Conservation (phyloP, 1,140 invertebrate species). For the Mesaphorura yosii region DNA sequence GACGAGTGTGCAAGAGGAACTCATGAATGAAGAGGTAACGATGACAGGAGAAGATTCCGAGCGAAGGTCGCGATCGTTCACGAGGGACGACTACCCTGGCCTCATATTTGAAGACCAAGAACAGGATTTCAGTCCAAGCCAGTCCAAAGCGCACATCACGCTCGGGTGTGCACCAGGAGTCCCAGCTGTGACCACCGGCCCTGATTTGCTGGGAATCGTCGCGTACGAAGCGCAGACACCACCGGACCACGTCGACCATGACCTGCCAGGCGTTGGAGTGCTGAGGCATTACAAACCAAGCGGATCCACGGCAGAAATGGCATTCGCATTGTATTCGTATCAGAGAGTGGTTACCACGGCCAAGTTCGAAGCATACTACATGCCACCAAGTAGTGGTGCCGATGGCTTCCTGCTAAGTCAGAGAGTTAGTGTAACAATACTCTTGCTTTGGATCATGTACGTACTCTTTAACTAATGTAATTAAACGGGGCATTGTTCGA, state of each 20-base stretch:
- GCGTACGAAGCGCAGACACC: slow-evolving; percentile 2
- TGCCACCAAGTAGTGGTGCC: background rate
- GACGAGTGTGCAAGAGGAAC: slow-evolving; percentile 11
- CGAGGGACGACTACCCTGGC: slow-evolving; percentile 3
- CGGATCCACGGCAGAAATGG: background rate
- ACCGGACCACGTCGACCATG: background rate
- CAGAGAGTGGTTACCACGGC: slow-evolving; percentile 6
- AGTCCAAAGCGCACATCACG: slow-evolving; percentile 24
- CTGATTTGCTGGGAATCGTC: slow-evolving; percentile 19
- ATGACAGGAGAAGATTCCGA: background rate
- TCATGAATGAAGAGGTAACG: slow-evolving; percentile 6
- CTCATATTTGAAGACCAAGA: slow-evolving; percentile 11
- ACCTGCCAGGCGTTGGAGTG: background rate
- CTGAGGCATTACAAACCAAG: background rate
- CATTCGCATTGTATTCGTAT: slow-evolving; percentile 22
- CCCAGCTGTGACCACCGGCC: slow-evolving; percentile 16
- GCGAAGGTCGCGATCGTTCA: background rate
- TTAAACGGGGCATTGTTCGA: no score
- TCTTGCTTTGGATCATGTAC: background rate
- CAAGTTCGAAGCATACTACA: slow-evolving; percentile 16
- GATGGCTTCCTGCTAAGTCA: background rate
- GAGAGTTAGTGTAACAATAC: background rate
- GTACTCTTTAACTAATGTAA: no score
- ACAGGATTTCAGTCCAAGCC: slow-evolving; percentile 8
- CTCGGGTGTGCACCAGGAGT: slow-evolving; percentile 21